phyloP scores from a whole-genome alignment of 2,797 vertebrate species.

The Sciurus carolinensis region DNA sequence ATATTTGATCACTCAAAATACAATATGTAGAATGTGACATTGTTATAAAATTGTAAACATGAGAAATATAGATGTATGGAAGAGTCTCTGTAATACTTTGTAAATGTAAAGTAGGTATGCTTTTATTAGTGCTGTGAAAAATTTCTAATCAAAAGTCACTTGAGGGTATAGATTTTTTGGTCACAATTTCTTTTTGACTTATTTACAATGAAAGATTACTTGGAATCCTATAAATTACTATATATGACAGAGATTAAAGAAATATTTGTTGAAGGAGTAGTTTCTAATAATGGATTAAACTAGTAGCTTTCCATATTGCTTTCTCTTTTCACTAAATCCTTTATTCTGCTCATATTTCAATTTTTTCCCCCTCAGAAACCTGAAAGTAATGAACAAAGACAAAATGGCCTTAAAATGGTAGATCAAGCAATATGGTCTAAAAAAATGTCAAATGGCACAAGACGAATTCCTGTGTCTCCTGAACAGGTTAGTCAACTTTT shows the following conservation, averaged over 20 bases:
- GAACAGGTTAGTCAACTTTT: conserved; percentile 93
- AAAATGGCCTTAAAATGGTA: conserved; percentile 99
- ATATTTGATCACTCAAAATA: conserved; percentile 21
- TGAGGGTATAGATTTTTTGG: background rate
- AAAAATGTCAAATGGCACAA: conserved; percentile 98
- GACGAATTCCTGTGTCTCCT: conserved; percentile 96
- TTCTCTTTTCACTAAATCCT: conserved; percentile 59
- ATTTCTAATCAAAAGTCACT: background rate
- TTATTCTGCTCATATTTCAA: conserved; percentile 6
- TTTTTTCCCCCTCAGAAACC: conserved; percentile 91
- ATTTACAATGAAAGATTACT: background rate
- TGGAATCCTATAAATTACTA: background rate
- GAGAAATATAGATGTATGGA: background rate
- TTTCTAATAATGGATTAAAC: background rate
- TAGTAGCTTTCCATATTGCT: background rate
- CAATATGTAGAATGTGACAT: background rate
- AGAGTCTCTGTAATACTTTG: conserved; percentile 41
- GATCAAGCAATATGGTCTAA: conserved; percentile 99
- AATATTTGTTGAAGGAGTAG: background rate
- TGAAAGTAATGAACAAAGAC: conserved; percentile 97
- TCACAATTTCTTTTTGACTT: background rate
- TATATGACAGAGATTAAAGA: conserved; percentile 3
- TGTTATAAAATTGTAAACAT: conserved; percentile 31
- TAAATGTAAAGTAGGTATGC: background rate
- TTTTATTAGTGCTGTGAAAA: background rate